Percentiles rank a stretch among this genome's conserved stretches.
These are phyloP conservation scores for Furcula furcula DNA, from an alignment of 2,888 invertebrate species.

Conservation along the genomic window DNA sequence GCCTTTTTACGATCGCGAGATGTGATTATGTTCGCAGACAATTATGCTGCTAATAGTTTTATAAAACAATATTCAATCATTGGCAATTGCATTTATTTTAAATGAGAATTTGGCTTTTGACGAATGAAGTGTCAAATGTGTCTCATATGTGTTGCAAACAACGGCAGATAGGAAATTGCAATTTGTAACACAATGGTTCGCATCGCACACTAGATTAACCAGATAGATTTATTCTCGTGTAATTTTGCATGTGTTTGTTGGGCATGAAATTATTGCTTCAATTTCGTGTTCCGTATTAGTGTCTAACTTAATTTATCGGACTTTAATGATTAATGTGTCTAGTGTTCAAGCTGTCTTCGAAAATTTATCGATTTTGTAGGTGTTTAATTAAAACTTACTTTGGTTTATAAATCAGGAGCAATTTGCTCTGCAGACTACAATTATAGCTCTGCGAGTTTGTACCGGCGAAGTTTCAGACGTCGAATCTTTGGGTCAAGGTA, in stretches of 20 bases:
- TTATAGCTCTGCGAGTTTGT: not conserved
- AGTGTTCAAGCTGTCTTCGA: constrained; percentile 13
- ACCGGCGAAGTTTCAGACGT: not conserved
- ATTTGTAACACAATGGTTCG: constrained; percentile 30
- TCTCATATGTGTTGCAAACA: constrained; percentile 23
- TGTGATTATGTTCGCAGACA: no score
- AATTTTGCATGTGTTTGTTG: constrained; percentile 9
- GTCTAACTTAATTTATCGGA: constrained; percentile 18
- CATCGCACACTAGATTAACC: constrained; percentile 8
- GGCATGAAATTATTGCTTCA: constrained; percentile 12
- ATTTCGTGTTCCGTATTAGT: constrained; percentile 29
- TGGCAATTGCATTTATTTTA: no score
- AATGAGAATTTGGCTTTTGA: no score
- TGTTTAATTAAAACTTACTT: constrained; percentile 21
- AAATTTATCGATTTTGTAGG: constrained; percentile 11
- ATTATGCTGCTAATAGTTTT: no score
- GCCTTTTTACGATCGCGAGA: constrained; percentile 34
- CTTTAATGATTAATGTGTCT: constrained; percentile 20
- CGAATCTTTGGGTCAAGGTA: not conserved
- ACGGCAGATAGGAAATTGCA: constrained; percentile 28
- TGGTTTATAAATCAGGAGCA: constrained; percentile 4
- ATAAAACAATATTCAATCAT: no score
- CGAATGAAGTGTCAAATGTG: constrained; percentile 41
- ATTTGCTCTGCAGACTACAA: not conserved
- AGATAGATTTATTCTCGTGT: constrained; percentile 14